Conservation (phyloP, 2,888 invertebrate species). For the Meghimatium bilineatum region DNA sequence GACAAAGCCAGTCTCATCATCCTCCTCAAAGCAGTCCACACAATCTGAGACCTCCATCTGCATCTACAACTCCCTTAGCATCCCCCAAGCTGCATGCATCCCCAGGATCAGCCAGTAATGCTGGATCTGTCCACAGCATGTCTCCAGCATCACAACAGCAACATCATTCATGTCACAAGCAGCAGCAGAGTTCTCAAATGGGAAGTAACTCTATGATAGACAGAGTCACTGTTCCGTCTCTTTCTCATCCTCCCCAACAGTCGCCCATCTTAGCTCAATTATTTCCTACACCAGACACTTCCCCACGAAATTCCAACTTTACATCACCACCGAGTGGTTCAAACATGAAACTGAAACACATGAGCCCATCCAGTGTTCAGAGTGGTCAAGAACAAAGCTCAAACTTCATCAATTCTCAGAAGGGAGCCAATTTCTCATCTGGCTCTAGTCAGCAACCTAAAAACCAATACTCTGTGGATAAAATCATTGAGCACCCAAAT, state of each 20-base stretch:
- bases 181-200: slow-evolving; percentile 41
- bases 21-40: slow-evolving; percentile 48
- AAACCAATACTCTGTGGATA: slow-evolving; percentile 46
- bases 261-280: slow-evolving; percentile 32
- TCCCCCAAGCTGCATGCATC: slow-evolving; percentile 49
- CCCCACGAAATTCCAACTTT: slow-evolving; percentile 37
- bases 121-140: slow-evolving; percentile 47
- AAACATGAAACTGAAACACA: slow-evolving; percentile 48
- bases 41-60: slow-evolving; percentile 44
- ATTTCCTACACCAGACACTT: slow-evolving; percentile 41
- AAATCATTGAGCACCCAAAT: slow-evolving; percentile 46
- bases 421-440: neutral
- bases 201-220: slow-evolving; percentile 26
- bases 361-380: slow-evolving; percentile 42
- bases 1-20: slow-evolving; percentile 33
- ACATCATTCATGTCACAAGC: slow-evolving; percentile 38
- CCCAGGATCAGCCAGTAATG: slow-evolving; percentile 48
- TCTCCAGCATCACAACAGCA: slow-evolving; percentile 49
- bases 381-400: slow-evolving; percentile 26
- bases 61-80: slow-evolving; percentile 46
- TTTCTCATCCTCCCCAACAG: slow-evolving; percentile 45
- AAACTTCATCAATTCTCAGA: slow-evolving; percentile 23
- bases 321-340: slow-evolving; percentile 47
- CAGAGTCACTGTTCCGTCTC: slow-evolving; percentile 14
- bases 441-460: slow-evolving; percentile 26